phyloP scores from a whole-genome alignment of 2,797 vertebrate genomes.

The Cuculus canorus region DNA sequence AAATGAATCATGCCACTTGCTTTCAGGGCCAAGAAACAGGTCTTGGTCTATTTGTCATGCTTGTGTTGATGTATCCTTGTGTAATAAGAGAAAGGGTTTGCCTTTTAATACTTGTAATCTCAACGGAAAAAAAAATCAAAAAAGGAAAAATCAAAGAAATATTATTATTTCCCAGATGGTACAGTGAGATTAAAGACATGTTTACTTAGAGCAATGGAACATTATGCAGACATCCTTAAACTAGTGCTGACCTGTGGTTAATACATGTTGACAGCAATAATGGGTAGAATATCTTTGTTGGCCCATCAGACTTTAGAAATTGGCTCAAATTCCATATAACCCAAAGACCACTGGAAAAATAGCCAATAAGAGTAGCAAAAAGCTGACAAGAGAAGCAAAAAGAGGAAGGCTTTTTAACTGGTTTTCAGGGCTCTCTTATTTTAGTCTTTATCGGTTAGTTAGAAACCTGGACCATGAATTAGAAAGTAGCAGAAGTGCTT shows the following conservation, averaged over 20 bases:
- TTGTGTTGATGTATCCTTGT: background rate
- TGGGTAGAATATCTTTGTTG: background rate
- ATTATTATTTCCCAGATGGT: slow-evolving; percentile 43
- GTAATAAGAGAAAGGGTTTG: slow-evolving; percentile 10
- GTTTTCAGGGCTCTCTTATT: background rate
- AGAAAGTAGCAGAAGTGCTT: background rate
- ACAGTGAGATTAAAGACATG: slow-evolving; percentile 29
- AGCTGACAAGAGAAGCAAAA: background rate
- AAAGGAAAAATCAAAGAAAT: slow-evolving; percentile 27
- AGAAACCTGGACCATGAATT: background rate
- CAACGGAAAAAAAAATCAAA: slow-evolving; percentile 20
- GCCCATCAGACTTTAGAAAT: background rate
- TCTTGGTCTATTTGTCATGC: slow-evolving; percentile 3
- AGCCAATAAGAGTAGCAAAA: background rate
- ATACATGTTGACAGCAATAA: background rate
- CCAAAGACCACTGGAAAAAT: background rate
- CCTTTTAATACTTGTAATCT: slow-evolving; percentile 12
- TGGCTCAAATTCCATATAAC: background rate
- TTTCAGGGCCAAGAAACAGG: background rate
- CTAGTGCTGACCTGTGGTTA: slow-evolving; percentile 23
- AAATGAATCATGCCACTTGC: slow-evolving; percentile 20
- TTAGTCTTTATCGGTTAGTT: background rate
- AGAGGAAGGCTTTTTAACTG: background rate
- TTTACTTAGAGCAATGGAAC: background rate
- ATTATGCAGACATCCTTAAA: slow-evolving; percentile 6